These are phyloP conservation scores for Ganaspis brasiliensis DNA, from an alignment of 2,888 invertebrate species.

Conservation along the genomic window DNA sequence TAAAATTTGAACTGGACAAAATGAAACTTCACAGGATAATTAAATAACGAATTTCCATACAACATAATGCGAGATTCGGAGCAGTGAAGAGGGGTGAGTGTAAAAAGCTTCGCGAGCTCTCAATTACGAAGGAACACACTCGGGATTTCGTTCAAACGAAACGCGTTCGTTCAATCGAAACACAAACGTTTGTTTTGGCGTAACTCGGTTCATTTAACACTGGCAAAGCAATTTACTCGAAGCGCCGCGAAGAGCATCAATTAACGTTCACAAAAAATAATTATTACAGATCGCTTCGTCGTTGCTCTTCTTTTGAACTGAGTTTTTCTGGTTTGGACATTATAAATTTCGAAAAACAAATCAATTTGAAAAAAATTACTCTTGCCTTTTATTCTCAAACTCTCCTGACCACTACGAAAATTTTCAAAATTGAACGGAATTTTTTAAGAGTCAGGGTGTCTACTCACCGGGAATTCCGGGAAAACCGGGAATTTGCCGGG, in stretches of 20 bases:
- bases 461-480: too few relatives aligned
- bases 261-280: conserved; percentile 55
- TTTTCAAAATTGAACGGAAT: too few relatives aligned
- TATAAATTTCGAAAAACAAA: too few relatives aligned
- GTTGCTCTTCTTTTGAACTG: conserved; percentile 38
- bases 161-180: conserved; percentile 57
- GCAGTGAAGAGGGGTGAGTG: neutral
- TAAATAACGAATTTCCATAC: conserved; percentile 41
- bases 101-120: conserved; percentile 38
- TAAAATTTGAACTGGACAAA: neutral
- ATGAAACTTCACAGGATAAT: conserved; percentile 26
- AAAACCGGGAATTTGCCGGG: too few relatives aligned
- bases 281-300: conserved; percentile 52
- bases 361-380: too few relatives aligned
- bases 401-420: too few relatives aligned
- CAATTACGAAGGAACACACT: conserved; percentile 43
- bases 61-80: conserved; percentile 28
- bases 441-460: too few relatives aligned
- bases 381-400: too few relatives aligned
- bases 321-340: conserved; percentile 21
- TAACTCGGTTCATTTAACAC: conserved; percentile 55
- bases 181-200: conserved; percentile 57
- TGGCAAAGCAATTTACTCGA: conserved; percentile 54
- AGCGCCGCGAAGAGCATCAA: conserved; percentile 57
- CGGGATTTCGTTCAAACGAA: conserved; percentile 55